Conservation (phyloP, 1,140 invertebrate species). For the Zaprionus vittiger region DNA sequence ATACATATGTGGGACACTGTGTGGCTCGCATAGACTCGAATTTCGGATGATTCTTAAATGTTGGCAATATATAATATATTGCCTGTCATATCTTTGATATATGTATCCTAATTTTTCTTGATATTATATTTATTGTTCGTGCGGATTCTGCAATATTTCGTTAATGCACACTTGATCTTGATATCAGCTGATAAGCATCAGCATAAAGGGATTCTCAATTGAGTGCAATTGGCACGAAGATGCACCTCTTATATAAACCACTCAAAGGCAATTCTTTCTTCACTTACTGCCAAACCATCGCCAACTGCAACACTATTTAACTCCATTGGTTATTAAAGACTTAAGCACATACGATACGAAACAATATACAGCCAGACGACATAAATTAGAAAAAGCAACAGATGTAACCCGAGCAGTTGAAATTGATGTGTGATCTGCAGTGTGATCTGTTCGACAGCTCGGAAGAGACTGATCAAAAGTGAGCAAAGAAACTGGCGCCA, state of each 20-base stretch:
- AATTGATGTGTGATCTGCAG: constrained; percentile 18
- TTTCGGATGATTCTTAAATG: no score
- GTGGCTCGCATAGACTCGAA: no score
- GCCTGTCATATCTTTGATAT: no score
- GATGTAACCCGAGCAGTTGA: constrained; percentile 13
- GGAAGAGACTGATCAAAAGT: constrained; percentile 37
- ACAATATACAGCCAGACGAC: not conserved
- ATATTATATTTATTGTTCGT: not conserved
- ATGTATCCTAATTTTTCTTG: no score
- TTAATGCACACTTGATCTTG: not conserved
- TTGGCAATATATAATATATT: no score
- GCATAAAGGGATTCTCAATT: constrained; percentile 14
- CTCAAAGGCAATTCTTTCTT: not conserved
- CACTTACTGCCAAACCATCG: constrained; percentile 37
- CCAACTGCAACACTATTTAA: constrained; percentile 58
- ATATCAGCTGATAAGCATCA: not conserved
- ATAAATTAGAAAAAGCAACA: constrained; percentile 32
- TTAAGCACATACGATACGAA: not conserved
- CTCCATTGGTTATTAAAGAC: constrained; percentile 46
- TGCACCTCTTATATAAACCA: constrained; percentile 54
- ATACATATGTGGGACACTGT: no score
- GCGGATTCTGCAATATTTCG: not conserved
- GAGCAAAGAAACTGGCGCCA: constrained; percentile 36
- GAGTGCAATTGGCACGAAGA: constrained; percentile 29
- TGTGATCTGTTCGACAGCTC: constrained; percentile 25